Evolutionary conservation across 2,113 vertebrate genomes (phyloP).

Genomic region (Tenrec ecaudatus): DNA sequence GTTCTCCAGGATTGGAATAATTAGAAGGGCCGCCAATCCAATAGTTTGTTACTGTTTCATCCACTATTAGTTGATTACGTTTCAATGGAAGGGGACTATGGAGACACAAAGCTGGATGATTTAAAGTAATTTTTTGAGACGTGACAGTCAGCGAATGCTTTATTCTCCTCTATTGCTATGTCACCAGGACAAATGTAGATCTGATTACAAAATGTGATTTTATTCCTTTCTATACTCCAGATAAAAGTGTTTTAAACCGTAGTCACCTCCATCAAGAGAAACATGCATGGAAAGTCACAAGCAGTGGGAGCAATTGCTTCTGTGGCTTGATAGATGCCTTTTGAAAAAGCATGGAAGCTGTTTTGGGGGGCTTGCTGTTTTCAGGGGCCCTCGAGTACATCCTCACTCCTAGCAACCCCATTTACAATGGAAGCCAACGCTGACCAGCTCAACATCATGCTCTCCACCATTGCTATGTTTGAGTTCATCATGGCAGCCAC

Average conservation of each 20-base stretch:
- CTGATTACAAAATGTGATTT: constrained; percentile 42
- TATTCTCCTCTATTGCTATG: neutral
- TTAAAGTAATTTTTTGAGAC: constrained; percentile 11
- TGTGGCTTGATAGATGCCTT: neutral
- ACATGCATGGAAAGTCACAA: neutral
- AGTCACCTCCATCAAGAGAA: neutral
- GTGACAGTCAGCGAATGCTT: neutral
- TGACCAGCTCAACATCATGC: too few species aligned
- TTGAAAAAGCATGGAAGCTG: neutral
- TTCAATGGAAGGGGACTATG: constrained; percentile 1
- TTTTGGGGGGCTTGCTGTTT: neutral
- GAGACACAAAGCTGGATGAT: neutral
- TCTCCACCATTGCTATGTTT: too few species aligned
- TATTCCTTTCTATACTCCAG: neutral
- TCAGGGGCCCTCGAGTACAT: too few species aligned
- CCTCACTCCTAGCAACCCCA: too few species aligned
- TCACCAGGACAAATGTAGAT: constrained; percentile 10
- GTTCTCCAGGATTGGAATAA: neutral
- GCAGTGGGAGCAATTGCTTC: neutral
- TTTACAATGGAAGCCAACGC: too few species aligned
- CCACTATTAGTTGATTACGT: neutral
- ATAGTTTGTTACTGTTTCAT: neutral
- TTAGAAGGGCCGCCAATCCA: neutral
- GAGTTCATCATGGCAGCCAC: too few species aligned
- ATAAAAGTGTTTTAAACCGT: neutral